These are phyloP conservation scores for Bovichtus diacanthus DNA, from an alignment of 2,797 vertebrate species.

Conservation along the genomic window DNA sequence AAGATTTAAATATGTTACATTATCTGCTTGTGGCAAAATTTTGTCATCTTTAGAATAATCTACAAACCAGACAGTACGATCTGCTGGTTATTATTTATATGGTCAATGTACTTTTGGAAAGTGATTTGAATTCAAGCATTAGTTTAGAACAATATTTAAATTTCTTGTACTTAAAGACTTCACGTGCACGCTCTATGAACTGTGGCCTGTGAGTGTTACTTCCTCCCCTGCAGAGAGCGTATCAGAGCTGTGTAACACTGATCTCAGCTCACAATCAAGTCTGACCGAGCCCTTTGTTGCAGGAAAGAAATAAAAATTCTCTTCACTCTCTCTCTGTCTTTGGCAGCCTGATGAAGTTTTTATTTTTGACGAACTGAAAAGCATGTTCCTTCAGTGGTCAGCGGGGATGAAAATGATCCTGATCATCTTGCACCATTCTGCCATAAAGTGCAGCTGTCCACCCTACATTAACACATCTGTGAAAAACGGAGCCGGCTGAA, in stretches of 20 bases:
- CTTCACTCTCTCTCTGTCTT: constrained; percentile 23
- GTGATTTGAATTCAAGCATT: background rate
- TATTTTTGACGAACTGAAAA: constrained; percentile 48
- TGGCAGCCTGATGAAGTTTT: constrained; percentile 41
- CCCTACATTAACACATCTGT: constrained; percentile 56
- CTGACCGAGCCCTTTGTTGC: constrained; percentile 58
- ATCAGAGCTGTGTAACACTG: constrained; percentile 33
- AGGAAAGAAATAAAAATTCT: constrained; percentile 24
- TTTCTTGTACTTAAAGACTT: background rate
- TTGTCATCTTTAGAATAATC: background rate
- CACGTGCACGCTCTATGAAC: background rate
- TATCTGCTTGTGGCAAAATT: background rate
- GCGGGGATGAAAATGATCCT: constrained; percentile 66
- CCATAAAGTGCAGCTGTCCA: constrained; percentile 75
- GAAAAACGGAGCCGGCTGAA: constrained; percentile 62
- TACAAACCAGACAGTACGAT: background rate
- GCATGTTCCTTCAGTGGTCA: constrained; percentile 48
- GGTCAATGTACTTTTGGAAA: too few species aligned
- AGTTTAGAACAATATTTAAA: background rate
- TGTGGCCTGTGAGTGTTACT: constrained; percentile 8
- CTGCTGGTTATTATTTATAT: background rate
- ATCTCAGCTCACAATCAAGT: constrained; percentile 17
- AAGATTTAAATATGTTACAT: background rate
- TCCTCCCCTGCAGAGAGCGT: constrained; percentile 58
- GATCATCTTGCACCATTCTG: constrained; percentile 55